Evolutionary conservation across 2,888 invertebrate genomes (phyloP).

Genomic region (Sarcophaga rosellei): DNA sequence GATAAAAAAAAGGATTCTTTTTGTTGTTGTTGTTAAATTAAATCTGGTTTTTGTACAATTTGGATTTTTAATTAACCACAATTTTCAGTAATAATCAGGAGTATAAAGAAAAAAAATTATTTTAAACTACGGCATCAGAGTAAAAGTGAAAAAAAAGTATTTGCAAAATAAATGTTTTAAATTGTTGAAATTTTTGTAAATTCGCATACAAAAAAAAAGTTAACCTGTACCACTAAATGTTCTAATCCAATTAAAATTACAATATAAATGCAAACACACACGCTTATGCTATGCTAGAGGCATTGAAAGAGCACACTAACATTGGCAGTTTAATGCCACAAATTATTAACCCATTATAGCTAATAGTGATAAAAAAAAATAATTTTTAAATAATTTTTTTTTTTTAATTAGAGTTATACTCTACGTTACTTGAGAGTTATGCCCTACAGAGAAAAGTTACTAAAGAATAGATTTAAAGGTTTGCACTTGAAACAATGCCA

Average conservation of each 20-base stretch:
- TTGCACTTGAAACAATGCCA: too few species aligned
- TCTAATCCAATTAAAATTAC: conserved; percentile 68
- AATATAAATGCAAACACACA: conserved; percentile 42
- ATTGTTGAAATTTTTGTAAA: conserved; percentile 35
- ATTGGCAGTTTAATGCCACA: neutral
- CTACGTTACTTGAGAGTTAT: too few species aligned
- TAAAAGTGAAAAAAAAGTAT: conserved; percentile 5
- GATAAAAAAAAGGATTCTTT: conserved; percentile 11
- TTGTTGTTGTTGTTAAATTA: conserved; percentile 44
- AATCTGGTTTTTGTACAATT: conserved; percentile 32
- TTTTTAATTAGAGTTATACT: too few species aligned
- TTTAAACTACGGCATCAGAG: neutral
- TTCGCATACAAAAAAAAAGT: conserved; percentile 13
- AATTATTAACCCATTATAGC: neutral
- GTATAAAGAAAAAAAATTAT: conserved; percentile 7
- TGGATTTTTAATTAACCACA: conserved; percentile 64
- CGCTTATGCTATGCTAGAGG: conserved; percentile 1
- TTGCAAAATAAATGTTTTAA: conserved; percentile 38
- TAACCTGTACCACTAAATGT: conserved; percentile 55
- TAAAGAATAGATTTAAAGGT: too few species aligned
- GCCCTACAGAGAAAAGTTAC: too few species aligned
- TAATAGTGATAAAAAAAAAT: neutral
- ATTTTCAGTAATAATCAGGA: conserved; percentile 56
- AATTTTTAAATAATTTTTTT: too few species aligned
- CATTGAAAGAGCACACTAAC: neutral